Base-by-base conservation (phyloP, 2,888 invertebrate genomes). In the Hypomecis punctinalis region DNA sequence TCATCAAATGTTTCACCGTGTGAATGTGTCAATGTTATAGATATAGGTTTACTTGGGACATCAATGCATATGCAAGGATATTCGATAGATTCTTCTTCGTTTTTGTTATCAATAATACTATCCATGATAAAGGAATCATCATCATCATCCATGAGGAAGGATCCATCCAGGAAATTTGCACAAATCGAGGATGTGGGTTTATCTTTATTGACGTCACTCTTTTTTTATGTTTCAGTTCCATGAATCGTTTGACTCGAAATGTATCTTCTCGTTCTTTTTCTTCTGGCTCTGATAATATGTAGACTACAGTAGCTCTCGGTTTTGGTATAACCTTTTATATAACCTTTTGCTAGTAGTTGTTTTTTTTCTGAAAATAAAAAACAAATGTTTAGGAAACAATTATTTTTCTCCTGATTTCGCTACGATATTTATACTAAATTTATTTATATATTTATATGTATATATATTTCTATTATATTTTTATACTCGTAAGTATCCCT, bases 281-380 rank as follows among this genome's bases (percentile, higher is more conserved):
- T 63, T 83, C 83, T 9, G 82, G 35, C 64, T 81, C 81, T 35
- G 61, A 65, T 36, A 72, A 35, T 43, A 82, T 81, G 36, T 82
- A 83, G 37, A 54, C 67, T 52, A 78, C 72, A 0, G 80, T 79
- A 0, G 63, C 53, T 46, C 63, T 71, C 5, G 78, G 69, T 66
- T 63, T 80, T 6, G 83, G 82, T 70, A 81, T 72, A n/a, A n/a
- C n/a, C n/a, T n/a, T n/a, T n/a, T n/a, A n/a, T 9, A 82, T 71
- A 8, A 80, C 68, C 69, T 80, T n/a, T 83, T 10, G 63, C 62
- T 39, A 84, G 67, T 10, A 82, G 79, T 63, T 82, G 81, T 65
- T 67, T 64, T 76, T 75, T 81, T 76, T 83, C 84, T 80, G 11
- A 55, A 63, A 69, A 43, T 46, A 47, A 65, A 39, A 52, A 13